phyloP scores from a whole-genome alignment of 2,888 invertebrate species.

The Lasioglossum malachurum region DNA sequence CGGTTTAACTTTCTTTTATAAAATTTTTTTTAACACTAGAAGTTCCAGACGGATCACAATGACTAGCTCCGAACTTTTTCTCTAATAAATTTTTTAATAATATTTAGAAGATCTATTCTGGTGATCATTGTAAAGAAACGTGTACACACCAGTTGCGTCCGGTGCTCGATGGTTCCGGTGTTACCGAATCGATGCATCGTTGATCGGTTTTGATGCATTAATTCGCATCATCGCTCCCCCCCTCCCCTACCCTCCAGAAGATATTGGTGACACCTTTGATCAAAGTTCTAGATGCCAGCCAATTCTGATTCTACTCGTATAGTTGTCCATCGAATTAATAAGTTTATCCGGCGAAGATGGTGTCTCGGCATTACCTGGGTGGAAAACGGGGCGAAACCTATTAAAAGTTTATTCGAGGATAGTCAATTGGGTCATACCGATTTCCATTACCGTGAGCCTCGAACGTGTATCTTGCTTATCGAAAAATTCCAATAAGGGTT shows the following conservation, averaged over 20 bases:
- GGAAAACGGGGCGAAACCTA: not conserved
- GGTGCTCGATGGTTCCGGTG: not conserved
- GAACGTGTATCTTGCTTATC: constrained; percentile 23
- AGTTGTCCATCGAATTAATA: constrained; percentile 2
- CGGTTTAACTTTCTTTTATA: too few relatives aligned
- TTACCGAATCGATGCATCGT: not conserved
- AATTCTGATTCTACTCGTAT: not conserved
- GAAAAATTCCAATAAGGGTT: constrained; percentile 10
- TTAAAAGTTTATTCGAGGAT: constrained; percentile 20
- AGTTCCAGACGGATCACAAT: not conserved
- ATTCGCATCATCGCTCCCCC: not conserved
- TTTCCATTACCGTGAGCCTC: constrained; percentile 2
- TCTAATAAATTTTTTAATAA: not conserved
- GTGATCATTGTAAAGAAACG: not conserved
- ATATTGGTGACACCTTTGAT: not conserved
- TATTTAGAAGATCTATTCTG: not conserved
- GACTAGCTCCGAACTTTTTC: not conserved
- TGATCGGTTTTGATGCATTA: not conserved
- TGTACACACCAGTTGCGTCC: not conserved
- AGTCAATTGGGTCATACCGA: constrained; percentile 18
- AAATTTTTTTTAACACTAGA: not conserved
- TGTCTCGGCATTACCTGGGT: not conserved
- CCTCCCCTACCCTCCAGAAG: too few relatives aligned
- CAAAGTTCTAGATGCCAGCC: not conserved
- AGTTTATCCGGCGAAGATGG: not conserved